Evolutionary conservation across 2,888 invertebrate genomes (phyloP).

Genomic region (Rhyacophila evoluta): DNA sequence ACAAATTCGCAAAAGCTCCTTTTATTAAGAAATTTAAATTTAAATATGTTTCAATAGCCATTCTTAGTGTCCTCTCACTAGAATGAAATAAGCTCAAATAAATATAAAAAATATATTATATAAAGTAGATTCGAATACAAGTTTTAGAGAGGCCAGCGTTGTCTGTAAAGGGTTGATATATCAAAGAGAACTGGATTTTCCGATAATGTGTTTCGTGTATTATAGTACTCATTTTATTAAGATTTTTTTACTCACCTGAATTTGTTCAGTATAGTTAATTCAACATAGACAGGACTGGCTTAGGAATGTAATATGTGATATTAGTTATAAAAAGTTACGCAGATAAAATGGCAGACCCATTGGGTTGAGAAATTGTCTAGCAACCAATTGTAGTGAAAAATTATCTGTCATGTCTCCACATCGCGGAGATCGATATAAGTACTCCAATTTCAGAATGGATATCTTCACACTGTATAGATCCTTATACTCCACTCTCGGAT

Average conservation of each 20-base stretch:
- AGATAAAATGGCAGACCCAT: too few species aligned
- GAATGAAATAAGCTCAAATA: not conserved
- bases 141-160: not conserved
- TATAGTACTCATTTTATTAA: not conserved
- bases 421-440: too few species aligned
- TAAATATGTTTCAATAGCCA: constrained; percentile 41
- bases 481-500: too few species aligned
- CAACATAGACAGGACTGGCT: not conserved
- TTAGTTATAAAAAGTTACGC: too few species aligned
- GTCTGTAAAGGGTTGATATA: not conserved
- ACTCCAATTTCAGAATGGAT: too few species aligned
- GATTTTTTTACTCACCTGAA: not conserved
- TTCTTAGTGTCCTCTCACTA: constrained; percentile 16
- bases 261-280: not conserved
- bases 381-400: too few species aligned
- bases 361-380: too few species aligned
- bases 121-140: not conserved
- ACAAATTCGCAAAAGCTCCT: constrained; percentile 51
- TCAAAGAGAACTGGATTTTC: constrained; percentile 13
- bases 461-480: too few species aligned
- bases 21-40: constrained; percentile 44
- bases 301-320: too few species aligned
- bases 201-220: constrained; percentile 3
- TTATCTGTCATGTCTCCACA: too few species aligned
- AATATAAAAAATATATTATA: not conserved